Base-by-base conservation (phyloP, 2,113 vertebrate genomes). In the Deroptyus accipitrinus region DNA sequence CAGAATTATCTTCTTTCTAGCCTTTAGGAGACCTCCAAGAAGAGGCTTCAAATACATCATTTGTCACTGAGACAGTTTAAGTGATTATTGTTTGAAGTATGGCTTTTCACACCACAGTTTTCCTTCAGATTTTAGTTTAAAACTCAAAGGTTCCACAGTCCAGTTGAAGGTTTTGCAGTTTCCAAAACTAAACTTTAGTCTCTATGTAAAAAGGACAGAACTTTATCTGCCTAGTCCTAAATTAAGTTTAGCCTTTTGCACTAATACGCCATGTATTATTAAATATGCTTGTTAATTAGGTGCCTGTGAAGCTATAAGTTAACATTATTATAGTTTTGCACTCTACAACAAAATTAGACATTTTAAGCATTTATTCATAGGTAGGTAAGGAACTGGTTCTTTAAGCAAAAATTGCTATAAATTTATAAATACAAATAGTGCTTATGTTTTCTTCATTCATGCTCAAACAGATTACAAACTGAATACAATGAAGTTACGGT, bases 401-500 rank as follows among this genome's bases (percentile, higher is more conserved):
- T 88, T 97, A 97, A 97, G 95, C 98, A 94, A 97, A 96, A 97
- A 95, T 94, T 97, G 93, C 93, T 97, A 97, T 62, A 93, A 97
- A 97, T 97, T 97, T 97, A 97, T 98, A 97, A 98, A 98, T 98
- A 98, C 98, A 98, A 98, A 97, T 97, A 98, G 96, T 97, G 97
- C 91, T 97, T 97, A 95, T 88, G 94, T 96, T 97, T 94, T 98
- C 96, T 97, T 97, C 94, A 96, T 95, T 97, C 97, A 98, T 98
- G 98, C 97, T 98, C 92, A 83, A 97, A 97, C 95, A 97, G 94
- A 93, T 97, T 97, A 98, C 97, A 98, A 98, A 98, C 97, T 96
- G 97, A 98, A 97, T 97, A 98, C 97, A 98, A 97, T 97, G 95
- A 98, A 97, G 90, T 97, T 97, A 98, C 94, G 97, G 91, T 96